Evolutionary conservation across 2,797 vertebrate genomes (phyloP), one percentile per base, ranked within the genome.

Genomic region (Micrastur ruficollis): DNA sequence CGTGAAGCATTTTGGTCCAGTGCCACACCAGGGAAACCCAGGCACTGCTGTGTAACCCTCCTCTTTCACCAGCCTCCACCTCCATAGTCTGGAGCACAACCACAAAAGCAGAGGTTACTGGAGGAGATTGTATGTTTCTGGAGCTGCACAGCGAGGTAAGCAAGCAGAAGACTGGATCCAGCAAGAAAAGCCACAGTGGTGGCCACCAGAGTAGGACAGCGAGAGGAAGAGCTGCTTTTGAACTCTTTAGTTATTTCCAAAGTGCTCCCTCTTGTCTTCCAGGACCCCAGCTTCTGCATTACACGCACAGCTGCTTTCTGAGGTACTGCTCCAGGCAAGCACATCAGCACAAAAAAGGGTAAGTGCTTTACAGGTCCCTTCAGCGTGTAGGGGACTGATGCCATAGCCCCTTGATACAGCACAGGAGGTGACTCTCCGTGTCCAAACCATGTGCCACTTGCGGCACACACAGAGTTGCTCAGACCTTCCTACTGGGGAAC

Each of bases 331-430:
- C 49, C 42, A 53, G 55, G 59, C 17, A 29, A 42, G 32, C 47
- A 3, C 0, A 5, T 18, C 47, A 49, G 29, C 22, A 50, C 11
- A 10, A 15, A 8, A 8, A 31, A 42, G 38, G 42, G 1, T 9
- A 5, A 34, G 56, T 15, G 46, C 36, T 16, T 63, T 27, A 14
- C 4, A 4, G 36, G 42, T 65, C 32, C 80, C 18, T 1, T 3
- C 6, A 2, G 12, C 2, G 11, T 3, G 26, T 4, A 47, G 3
- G 8, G 76, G 50, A n/a, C 50, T 2, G 17, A 20, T 2, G 11
- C 25, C n/a, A 10, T 2, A n/a, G 38, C 63, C 22, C 2, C 0
- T 0, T 6, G 34, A 21, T 17, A n/a, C 47, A 31, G 1, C 18
- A 23, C 40, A 59, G 38, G 9, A 4, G 42, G 29, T 11, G 47